Evolutionary conservation across 2,888 invertebrate genomes (phyloP).

Genomic region (Microlaimidae sp.): DNA sequence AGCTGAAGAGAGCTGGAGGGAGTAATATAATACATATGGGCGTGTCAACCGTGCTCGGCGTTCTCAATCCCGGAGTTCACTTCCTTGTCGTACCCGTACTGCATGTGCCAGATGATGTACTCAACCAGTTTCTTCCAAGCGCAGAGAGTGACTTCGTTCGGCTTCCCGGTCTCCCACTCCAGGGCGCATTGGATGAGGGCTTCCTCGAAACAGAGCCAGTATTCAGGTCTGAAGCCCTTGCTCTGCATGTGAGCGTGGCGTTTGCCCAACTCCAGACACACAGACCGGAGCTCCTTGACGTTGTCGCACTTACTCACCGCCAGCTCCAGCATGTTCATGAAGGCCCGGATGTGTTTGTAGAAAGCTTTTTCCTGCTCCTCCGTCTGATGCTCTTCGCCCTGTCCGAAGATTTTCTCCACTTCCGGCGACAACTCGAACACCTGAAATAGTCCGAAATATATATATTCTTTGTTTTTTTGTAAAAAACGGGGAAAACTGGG

Average conservation of each 20-base stretch:
- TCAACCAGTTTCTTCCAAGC: not conserved
- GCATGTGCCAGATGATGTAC: not conserved
- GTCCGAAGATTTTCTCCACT: not conserved
- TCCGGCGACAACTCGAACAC: not conserved
- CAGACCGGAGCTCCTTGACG: not conserved
- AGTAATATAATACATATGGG: too few relatives aligned
- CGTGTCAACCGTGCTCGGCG: too few relatives aligned
- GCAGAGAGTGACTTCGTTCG: too few relatives aligned
- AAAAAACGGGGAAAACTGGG: too few relatives aligned
- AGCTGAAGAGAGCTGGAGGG: too few relatives aligned
- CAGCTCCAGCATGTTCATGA: constrained; percentile 12
- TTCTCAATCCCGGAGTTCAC: not conserved
- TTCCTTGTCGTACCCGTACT: not conserved
- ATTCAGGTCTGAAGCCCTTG: constrained; percentile 4
- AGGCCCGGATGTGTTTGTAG: constrained; percentile 8
- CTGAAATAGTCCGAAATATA: too few relatives aligned
- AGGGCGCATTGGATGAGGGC: constrained; percentile 7
- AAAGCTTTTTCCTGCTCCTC: not conserved
- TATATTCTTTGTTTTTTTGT: too few relatives aligned
- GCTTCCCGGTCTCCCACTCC: constrained; percentile 6
- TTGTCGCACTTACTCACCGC: constrained; percentile 4
- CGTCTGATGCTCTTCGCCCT: not conserved
- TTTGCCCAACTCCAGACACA: constrained; percentile 1
- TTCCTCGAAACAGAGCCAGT: constrained; percentile 1
- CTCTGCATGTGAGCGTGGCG: not conserved